Evolutionary conservation across 2,888 invertebrate species (phyloP).

Genomic region (Orthonychiurus folsomi): DNA sequence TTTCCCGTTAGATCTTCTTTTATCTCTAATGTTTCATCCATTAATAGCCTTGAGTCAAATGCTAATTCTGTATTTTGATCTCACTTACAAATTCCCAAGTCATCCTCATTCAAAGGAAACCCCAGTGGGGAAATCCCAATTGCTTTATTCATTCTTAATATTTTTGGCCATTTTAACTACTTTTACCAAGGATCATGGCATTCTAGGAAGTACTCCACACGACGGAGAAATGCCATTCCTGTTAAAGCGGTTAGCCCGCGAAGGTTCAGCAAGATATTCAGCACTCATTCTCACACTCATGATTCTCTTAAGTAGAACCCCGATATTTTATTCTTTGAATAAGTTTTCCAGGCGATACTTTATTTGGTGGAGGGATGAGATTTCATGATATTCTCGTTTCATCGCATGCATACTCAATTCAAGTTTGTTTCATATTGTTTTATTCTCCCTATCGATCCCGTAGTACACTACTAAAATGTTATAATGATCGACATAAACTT

Average conservation of each 20-base stretch:
- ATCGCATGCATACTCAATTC: too few species aligned
- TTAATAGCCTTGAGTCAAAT: slow-evolving; percentile 7
- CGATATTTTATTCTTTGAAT: background rate
- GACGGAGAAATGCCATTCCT: background rate
- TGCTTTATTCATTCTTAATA: background rate
- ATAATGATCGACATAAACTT: too few species aligned
- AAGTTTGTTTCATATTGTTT: too few species aligned
- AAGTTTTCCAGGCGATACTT: background rate
- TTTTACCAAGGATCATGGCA: too few species aligned
- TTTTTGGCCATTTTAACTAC: background rate
- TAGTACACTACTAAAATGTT: too few species aligned
- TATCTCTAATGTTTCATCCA: slow-evolving; percentile 13
- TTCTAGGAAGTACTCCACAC: too few species aligned
- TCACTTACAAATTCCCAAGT: background rate
- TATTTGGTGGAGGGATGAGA: slow-evolving; percentile 17
- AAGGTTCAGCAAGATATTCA: background rate
- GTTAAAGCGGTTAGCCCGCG: background rate
- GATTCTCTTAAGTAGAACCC: background rate
- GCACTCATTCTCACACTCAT: background rate
- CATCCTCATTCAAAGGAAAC: background rate
- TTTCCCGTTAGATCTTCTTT: slow-evolving; percentile 8
- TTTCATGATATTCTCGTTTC: slow-evolving; percentile 19
- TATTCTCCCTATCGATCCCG: too few species aligned
- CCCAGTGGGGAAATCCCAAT: background rate
- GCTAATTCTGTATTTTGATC: background rate